These are phyloP conservation scores for Cryptosula pallasiana DNA, from an alignment of 2,888 invertebrate genomes.

Conservation along the genomic window DNA sequence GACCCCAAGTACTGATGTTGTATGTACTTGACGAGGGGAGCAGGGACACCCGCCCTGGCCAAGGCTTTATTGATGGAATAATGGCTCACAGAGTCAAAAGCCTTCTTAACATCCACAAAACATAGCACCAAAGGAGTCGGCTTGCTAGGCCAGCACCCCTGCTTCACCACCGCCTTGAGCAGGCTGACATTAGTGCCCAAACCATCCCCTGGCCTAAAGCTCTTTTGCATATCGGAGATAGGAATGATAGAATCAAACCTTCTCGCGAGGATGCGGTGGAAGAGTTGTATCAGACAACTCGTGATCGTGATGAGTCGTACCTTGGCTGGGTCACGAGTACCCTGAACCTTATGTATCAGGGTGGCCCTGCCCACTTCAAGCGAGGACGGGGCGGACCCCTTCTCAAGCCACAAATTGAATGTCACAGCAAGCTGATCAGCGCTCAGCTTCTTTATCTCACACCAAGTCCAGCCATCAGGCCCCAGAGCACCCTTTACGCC, in stretches of 20 bases:
- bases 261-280: neutral
- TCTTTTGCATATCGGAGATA: neutral
- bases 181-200: constrained; percentile 13
- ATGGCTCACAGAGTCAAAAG: constrained; percentile 1
- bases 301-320: neutral
- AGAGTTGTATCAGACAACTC: neutral
- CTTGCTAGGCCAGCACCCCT: neutral
- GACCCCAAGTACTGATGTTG: neutral
- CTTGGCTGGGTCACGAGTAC: neutral
- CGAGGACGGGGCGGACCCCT: neutral
- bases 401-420: neutral
- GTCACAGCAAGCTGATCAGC: neutral
- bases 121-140: neutral
- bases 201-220: constrained; percentile 16
- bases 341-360: constrained; percentile 11
- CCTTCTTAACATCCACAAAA: constrained; percentile 15
- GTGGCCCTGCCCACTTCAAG: neutral
- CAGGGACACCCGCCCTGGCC: neutral
- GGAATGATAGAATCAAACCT: neutral
- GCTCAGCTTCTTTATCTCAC: neutral
- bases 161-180: neutral
- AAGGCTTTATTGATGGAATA: neutral
- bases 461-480: neutral
- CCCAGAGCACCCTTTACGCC: neutral
- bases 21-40: neutral